These are phyloP conservation scores for Menura novaehollandiae DNA, from an alignment of 2,113 vertebrate genomes.

Conservation along the genomic window DNA sequence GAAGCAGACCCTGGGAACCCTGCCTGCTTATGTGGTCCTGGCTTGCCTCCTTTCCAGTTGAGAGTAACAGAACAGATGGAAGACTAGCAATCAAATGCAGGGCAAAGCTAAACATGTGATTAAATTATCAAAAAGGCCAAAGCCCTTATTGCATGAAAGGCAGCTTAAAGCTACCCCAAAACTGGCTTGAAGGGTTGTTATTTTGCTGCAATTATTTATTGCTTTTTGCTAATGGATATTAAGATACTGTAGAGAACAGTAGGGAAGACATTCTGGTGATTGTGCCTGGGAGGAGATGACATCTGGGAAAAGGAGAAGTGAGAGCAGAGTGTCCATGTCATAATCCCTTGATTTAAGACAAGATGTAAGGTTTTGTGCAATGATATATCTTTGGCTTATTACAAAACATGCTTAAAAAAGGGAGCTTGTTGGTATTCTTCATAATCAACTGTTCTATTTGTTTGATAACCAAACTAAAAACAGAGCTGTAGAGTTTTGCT, in stretches of 20 bases:
- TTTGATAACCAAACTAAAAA: not conserved
- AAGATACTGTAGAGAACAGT: not conserved
- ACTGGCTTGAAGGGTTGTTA: not conserved
- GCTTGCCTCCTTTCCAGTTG: not conserved
- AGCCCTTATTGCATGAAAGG: not conserved
- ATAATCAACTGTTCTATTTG: not conserved
- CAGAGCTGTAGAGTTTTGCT: not conserved
- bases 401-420: not conserved
- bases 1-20: not conserved
- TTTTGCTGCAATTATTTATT: not conserved
- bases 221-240: not conserved
- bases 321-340: not conserved
- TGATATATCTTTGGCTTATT: not conserved
- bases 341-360: not conserved
- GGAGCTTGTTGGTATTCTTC: not conserved
- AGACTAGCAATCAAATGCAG: not conserved
- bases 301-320: not conserved
- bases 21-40: not conserved
- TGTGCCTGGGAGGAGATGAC: not conserved
- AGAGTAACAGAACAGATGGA: not conserved
- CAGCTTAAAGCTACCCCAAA: slow-evolving; percentile 12
- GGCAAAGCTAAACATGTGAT: not conserved
- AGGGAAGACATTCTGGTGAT: not conserved
- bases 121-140: slow-evolving; percentile 13
- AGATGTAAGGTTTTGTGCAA: not conserved